Percentiles rank a stretch among this genome's conserved stretches.
These are phyloP conservation scores for Sebastes oblongus DNA, from an alignment of 2,797 vertebrate genomes.

Conservation along the genomic window DNA sequence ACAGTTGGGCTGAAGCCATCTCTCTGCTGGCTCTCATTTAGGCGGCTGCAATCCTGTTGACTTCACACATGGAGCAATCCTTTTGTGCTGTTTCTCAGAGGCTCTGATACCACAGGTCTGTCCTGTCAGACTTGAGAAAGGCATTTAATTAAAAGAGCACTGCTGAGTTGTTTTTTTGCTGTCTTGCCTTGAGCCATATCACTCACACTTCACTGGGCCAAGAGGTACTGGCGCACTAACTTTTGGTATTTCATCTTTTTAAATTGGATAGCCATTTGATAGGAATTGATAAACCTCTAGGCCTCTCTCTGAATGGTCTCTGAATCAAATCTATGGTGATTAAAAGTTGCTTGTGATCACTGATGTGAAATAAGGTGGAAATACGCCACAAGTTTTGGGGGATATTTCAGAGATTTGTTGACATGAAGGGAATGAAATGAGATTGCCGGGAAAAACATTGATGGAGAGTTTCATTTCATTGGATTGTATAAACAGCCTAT, in stretches of 20 bases:
- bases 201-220: constrained; percentile 37
- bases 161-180: constrained; percentile 48
- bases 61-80: constrained; percentile 66
- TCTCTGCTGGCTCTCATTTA: constrained; percentile 64
- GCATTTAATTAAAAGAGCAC: constrained; percentile 70
- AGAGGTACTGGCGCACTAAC: constrained; percentile 22
- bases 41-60: constrained; percentile 55
- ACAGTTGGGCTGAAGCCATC: constrained; percentile 78
- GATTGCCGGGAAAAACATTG: not conserved
- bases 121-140: constrained; percentile 64
- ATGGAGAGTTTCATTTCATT: not conserved
- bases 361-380: constrained; percentile 32
- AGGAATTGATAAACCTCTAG: not conserved
- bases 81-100: constrained; percentile 60
- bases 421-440: constrained; percentile 8
- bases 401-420: not conserved
- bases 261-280: constrained; percentile 18
- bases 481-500: not conserved
- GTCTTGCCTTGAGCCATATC: constrained; percentile 36
- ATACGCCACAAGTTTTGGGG: not conserved
- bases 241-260: constrained; percentile 31
- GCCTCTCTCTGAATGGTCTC: not conserved
- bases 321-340: constrained; percentile 9
- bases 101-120: constrained; percentile 54
- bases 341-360: constrained; percentile 20